These are phyloP conservation scores for Glomeris maerens DNA, from an alignment of 1,140 invertebrate genomes.

Conservation along the genomic window DNA sequence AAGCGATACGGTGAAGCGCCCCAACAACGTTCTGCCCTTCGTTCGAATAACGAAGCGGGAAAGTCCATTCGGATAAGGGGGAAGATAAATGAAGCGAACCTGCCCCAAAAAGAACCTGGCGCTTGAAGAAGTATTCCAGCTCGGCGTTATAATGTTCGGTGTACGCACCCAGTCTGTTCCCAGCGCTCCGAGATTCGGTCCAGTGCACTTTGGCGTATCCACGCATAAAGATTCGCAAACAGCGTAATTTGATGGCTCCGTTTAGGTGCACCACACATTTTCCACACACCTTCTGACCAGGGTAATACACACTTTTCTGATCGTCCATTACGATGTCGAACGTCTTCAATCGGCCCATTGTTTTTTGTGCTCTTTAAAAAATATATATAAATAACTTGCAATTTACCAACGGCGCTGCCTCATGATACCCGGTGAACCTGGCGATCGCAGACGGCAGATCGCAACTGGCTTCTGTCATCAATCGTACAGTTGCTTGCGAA, in stretches of 20 bases:
- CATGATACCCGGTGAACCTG: no score
- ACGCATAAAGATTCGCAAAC: constrained; percentile 33
- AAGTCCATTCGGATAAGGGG: not conserved
- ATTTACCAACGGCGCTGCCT: no score
- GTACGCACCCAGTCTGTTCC: constrained; percentile 35
- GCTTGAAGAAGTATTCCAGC: constrained; percentile 37
- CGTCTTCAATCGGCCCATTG: constrained; percentile 36
- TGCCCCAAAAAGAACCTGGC: constrained; percentile 34
- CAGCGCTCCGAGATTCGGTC: constrained; percentile 36
- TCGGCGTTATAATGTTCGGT: constrained; percentile 39
- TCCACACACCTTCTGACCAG: constrained; percentile 32
- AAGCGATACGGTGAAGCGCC: no score
- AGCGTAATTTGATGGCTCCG: constrained; percentile 36
- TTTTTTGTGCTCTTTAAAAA: no score
- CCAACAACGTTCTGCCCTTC: no score
- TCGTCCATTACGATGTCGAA: constrained; percentile 34
- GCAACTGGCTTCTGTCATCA: no score
- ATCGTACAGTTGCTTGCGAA: no score
- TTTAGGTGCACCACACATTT: constrained; percentile 35
- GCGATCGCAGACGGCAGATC: no score
- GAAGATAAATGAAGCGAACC: constrained; percentile 21
- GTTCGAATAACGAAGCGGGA: no score
- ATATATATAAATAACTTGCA: no score
- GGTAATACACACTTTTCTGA: constrained; percentile 35
- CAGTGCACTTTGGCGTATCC: constrained; percentile 38